phyloP scores from a whole-genome alignment of 1,140 invertebrate genomes.

The Aphelenchoides fujianensis region DNA sequence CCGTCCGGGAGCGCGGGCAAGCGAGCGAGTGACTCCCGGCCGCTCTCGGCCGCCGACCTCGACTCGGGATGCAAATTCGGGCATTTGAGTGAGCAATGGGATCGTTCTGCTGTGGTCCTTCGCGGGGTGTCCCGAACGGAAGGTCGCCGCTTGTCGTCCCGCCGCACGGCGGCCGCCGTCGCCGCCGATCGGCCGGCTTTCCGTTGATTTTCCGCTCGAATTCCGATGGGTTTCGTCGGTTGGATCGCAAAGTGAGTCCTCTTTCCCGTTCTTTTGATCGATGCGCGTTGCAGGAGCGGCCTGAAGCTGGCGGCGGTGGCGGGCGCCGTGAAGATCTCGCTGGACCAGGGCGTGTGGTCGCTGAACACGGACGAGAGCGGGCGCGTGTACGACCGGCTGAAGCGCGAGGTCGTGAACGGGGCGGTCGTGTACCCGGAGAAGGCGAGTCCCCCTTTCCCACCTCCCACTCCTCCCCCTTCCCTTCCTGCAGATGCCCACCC shows the following conservation, averaged over 20 bases:
- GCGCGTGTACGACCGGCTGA: conserved; percentile 17
- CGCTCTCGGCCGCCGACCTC: too few relatives aligned
- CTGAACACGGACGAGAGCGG: neutral
- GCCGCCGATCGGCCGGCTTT: too few relatives aligned
- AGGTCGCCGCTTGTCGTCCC: too few relatives aligned
- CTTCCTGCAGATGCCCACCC: conserved; percentile 6
- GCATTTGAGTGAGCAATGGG: too few relatives aligned
- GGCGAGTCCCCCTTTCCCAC: neutral
- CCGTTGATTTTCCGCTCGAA: too few relatives aligned
- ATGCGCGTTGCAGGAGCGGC: conserved; percentile 1
- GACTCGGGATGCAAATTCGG: too few relatives aligned
- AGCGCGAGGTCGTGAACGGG: conserved; percentile 18
- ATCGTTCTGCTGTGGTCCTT: too few relatives aligned
- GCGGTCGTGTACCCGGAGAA: conserved; percentile 27
- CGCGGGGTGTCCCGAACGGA: too few relatives aligned
- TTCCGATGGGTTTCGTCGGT: neutral
- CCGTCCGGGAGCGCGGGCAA: too few relatives aligned
- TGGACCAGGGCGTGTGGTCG: conserved; percentile 23
- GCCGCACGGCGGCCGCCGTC: too few relatives aligned
- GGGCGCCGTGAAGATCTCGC: conserved; percentile 18
- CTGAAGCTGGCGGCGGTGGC: conserved; percentile 16
- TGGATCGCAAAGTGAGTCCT: neutral
- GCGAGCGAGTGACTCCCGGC: too few relatives aligned
- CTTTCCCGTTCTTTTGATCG: neutral
- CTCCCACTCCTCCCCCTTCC: neutral